Percentiles rank a stretch among this genome's conserved stretches.
Conservation (phyloP, 2,113 vertebrate genomes). For the Alligator mississippiensis region DNA sequence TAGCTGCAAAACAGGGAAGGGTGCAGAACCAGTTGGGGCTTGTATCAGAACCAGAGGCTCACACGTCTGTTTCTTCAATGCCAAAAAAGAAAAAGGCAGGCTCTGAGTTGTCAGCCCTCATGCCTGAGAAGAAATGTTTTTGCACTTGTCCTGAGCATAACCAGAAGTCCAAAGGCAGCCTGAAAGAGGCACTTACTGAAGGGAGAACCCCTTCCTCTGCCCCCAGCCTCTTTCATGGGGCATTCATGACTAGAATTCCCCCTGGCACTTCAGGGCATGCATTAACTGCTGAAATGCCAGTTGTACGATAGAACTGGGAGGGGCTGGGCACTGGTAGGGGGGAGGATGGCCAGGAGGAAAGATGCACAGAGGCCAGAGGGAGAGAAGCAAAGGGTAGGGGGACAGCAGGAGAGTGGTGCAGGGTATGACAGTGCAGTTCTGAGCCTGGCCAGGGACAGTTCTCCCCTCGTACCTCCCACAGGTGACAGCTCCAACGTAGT, state of each 20-base stretch:
- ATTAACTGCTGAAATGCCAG: no score
- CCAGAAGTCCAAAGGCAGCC: not conserved
- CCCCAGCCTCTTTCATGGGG: no score
- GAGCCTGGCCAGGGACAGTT: not conserved
- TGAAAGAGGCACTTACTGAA: not conserved
- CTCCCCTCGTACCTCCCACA: not conserved
- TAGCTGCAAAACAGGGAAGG: not conserved
- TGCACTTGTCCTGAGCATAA: not conserved
- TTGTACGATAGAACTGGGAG: not conserved
- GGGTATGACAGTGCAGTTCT: not conserved
- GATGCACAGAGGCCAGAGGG: not conserved
- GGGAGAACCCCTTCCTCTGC: not conserved
- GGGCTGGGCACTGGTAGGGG: not conserved
- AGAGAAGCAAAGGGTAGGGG: not conserved
- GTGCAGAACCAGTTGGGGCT: not conserved
- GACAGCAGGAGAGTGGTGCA: not conserved
- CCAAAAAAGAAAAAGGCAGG: not conserved
- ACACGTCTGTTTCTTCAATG: not conserved
- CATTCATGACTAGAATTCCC: no score
- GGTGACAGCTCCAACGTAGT: not conserved
- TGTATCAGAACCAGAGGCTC: not conserved
- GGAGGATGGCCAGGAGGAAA: not conserved
- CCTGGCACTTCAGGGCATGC: no score
- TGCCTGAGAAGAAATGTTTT: not conserved
- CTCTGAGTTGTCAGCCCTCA: not conserved